Percentiles rank a stretch among this genome's conserved stretches.
These are phyloP conservation scores for Scotopteryx bipunctaria DNA, from an alignment of 2,888 invertebrate species.

Conservation along the genomic window DNA sequence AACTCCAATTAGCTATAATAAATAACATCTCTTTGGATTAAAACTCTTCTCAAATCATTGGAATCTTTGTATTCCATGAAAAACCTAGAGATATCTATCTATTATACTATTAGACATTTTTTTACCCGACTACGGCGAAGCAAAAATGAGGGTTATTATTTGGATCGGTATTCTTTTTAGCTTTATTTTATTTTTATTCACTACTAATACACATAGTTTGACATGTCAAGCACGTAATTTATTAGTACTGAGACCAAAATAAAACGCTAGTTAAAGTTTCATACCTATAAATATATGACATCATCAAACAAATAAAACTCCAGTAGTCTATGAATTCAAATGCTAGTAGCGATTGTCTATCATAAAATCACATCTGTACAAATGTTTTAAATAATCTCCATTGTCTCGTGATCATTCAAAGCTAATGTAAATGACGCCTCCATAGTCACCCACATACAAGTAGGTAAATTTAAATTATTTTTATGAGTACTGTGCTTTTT, in stretches of 20 bases:
- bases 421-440: slow-evolving; percentile 53
- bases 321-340: slow-evolving; percentile 44
- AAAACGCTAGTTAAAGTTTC: background rate
- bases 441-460: slow-evolving; percentile 46
- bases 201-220: too few relatives aligned
- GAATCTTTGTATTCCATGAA: too few relatives aligned
- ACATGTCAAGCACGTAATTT: background rate
- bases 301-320: slow-evolving; percentile 28
- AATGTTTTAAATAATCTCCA: slow-evolving; percentile 47
- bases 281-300: slow-evolving; percentile 22
- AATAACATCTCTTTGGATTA: too few relatives aligned
- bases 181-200: too few relatives aligned
- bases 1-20: too few relatives aligned
- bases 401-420: slow-evolving; percentile 56
- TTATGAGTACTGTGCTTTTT: slow-evolving; percentile 5
- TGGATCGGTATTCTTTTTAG: too few relatives aligned
- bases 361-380: slow-evolving; percentile 44
- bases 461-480: slow-evolving; percentile 22
- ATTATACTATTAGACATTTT: too few relatives aligned
- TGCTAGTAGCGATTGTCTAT: slow-evolving; percentile 46
- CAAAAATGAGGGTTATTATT: too few relatives aligned
- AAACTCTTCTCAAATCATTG: too few relatives aligned
- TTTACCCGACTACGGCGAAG: too few relatives aligned
- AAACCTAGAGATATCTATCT: too few relatives aligned
- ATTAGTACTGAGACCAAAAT: background rate